Conservation (phyloP, 1,140 invertebrate genomes). For the Sogatella furcifera region DNA sequence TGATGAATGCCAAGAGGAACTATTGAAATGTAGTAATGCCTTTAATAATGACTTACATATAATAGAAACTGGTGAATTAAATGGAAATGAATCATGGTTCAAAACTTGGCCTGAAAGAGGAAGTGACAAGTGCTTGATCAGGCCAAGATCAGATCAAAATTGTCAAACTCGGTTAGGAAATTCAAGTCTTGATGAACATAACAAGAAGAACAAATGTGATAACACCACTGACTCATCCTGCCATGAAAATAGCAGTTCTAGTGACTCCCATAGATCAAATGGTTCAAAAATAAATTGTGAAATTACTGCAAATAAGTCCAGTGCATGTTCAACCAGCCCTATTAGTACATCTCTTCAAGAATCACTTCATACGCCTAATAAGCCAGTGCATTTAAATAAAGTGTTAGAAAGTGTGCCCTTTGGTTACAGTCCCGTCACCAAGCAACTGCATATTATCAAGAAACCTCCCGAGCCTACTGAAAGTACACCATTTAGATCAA, state of each 20-base stretch:
- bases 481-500: not conserved
- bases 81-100: conserved; percentile 23
- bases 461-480: conserved; percentile 6
- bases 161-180: not conserved
- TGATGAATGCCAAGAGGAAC: conserved; percentile 1
- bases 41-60: not conserved
- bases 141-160: not conserved
- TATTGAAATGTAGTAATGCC: not conserved
- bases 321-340: not conserved
- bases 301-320: not conserved
- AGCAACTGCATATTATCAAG: conserved; percentile 30
- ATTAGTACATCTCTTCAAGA: conserved; percentile 5
- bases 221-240: not conserved
- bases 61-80: not conserved
- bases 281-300: not conserved
- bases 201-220: not conserved
- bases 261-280: not conserved
- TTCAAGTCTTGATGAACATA: not conserved
- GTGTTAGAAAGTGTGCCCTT: conserved; percentile 28
- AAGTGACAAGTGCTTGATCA: conserved; percentile 19
- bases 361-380: not conserved
- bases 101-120: conserved; percentile 29
- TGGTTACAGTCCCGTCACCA: conserved; percentile 31
- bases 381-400: conserved; percentile 13
- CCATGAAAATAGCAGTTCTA: not conserved